Base-by-base conservation (phyloP, 1,140 invertebrate species). In the Aporrectodea caliginosa region DNA sequence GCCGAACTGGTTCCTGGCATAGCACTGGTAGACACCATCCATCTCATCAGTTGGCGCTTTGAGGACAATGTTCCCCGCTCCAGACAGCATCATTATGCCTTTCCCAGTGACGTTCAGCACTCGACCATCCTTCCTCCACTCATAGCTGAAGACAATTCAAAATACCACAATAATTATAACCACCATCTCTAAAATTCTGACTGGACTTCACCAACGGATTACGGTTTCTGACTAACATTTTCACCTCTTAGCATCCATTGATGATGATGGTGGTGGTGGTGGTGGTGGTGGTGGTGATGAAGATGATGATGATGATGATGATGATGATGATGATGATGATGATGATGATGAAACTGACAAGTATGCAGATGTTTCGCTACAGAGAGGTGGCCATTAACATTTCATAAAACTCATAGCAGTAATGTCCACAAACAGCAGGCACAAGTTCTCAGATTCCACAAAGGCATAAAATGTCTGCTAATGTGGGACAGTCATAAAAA, bases 241-340 rank as follows among this genome's bases (percentile, higher is more conserved):
- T n/a, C n/a, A n/a, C n/a, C n/a, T n/a, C n/a, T n/a, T n/a, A n/a
- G n/a, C n/a, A n/a, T n/a, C n/a, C n/a, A n/a, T n/a, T n/a, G 43
- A 58, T 58, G 43, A 58, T 58, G 43, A 58, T 58, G 43, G 22
- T 58, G 43, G 22, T 58, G 43, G 22, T 58, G 43, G 22, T 58
- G 43, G 22, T 58, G 43, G 22, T 58, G 43, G 22, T 58, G 43
- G 22, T 58, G 43, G 22, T 58, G 43, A 58, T 58, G 43, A 58
- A 12, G 43, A 58, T 58, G 43, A 58, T 58, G 43, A 58, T 58
- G 43, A 58, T 58, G 43, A 58, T 58, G 43, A 58, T 58, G 43
- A 58, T 58, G 43, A 58, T 58, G 43, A 58, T 58, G 43, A 58
- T 58, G 43, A 58, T 58, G 43, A 58, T 58, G 43, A 58, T 58